Evolutionary conservation across 2,888 invertebrate species (phyloP).

Genomic region (Megalurothrips usitatus): DNA sequence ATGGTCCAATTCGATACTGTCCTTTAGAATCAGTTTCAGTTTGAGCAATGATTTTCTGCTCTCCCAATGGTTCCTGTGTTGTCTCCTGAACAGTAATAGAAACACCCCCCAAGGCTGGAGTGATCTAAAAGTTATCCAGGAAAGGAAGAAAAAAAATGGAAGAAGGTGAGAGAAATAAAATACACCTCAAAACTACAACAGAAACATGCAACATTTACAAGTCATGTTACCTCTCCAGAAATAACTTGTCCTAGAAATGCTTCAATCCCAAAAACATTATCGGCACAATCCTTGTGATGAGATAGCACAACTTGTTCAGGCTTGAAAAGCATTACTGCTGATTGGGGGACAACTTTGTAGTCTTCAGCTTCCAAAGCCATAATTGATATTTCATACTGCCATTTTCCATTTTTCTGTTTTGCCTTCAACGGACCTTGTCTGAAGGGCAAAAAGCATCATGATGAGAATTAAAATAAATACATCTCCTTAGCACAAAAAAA

Average conservation of each 20-base stretch:
- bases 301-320: constrained; percentile 57
- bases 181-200: background rate
- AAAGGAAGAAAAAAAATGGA: background rate
- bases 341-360: constrained; percentile 61
- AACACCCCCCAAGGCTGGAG: constrained; percentile 60
- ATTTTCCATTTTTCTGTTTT: constrained; percentile 41
- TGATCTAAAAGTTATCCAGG: constrained; percentile 42
- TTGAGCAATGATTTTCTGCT: constrained; percentile 43
- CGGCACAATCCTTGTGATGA: constrained; percentile 63
- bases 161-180: background rate
- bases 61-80: constrained; percentile 43
- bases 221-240: background rate
- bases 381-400: constrained; percentile 47
- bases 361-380: constrained; percentile 51
- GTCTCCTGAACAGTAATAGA: constrained; percentile 52
- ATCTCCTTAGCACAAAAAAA: constrained; percentile 18
- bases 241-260: constrained; percentile 21
- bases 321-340: constrained; percentile 66
- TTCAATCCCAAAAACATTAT: constrained; percentile 48
- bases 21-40: constrained; percentile 65
- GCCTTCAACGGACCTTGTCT: constrained; percentile 43
- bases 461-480: constrained; percentile 30
- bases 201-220: constrained; percentile 35
- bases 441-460: constrained; percentile 32
- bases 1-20: constrained; percentile 77